Conservation (phyloP, 64 coral and sea anemone species). For the Montipora efflorescens region DNA sequence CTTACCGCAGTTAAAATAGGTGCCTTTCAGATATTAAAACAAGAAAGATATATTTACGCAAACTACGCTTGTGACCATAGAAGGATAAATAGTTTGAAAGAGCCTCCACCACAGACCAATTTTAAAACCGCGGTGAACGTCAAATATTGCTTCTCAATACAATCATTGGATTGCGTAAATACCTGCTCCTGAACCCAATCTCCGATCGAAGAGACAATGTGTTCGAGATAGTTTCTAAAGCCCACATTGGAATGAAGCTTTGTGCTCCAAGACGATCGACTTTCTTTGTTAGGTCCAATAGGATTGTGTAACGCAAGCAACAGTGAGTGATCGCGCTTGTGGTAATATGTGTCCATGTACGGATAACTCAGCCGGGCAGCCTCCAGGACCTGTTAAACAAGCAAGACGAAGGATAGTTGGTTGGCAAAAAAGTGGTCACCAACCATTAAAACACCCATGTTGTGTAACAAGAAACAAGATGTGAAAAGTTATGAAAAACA, state of each 20-base stretch:
- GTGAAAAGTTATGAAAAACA: too few species aligned
- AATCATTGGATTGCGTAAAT: background rate
- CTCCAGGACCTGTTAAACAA: slow-evolving; percentile 77
- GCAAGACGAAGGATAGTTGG: background rate
- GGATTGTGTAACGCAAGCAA: slow-evolving; percentile 92
- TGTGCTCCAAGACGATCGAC: slow-evolving; percentile 75
- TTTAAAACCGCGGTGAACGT: too few species aligned
- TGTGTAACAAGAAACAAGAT: too few species aligned
- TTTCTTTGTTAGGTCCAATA: slow-evolving; percentile 65
- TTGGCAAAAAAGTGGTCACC: too few species aligned
- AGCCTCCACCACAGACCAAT: too few species aligned
- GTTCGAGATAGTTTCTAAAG: slow-evolving; percentile 96
- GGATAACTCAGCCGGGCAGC: slow-evolving; percentile 70
- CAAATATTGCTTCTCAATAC: too few species aligned
- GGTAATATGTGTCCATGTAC: slow-evolving; percentile 93
- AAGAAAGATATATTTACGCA: too few species aligned
- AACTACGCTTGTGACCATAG: background rate
- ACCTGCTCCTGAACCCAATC: slow-evolving; percentile 77
- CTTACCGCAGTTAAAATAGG: too few species aligned
- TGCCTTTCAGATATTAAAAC: too few species aligned
- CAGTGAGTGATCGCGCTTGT: slow-evolving; percentile 92
- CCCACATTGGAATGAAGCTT: slow-evolving; percentile 97
- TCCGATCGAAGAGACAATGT: slow-evolving; percentile 75
- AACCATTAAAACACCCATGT: too few species aligned
- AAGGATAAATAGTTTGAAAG: background rate